phyloP scores from a whole-genome alignment of 2,113 vertebrate genomes.

The Zapus hudsonius region DNA sequence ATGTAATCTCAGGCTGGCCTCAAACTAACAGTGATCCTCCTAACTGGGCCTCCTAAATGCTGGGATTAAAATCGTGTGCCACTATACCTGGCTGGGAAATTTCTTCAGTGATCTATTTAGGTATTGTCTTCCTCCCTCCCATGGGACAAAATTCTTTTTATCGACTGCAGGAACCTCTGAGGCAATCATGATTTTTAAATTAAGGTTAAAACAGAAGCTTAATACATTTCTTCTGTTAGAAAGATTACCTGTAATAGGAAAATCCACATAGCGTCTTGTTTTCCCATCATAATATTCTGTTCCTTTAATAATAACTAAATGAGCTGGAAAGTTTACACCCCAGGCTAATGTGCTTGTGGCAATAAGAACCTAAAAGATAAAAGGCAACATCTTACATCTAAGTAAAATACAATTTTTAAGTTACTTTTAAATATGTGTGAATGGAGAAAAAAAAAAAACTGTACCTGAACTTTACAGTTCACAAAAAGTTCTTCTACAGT shows the following conservation, averaged over 20 bases:
- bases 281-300: conserved; percentile 98
- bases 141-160: neutral
- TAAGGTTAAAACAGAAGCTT: conserved; percentile 49
- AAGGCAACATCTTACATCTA: conserved; percentile 65
- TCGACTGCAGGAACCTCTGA: neutral
- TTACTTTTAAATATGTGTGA: conserved; percentile 62
- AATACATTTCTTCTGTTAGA: conserved; percentile 40
- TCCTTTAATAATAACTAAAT: conserved; percentile 98
- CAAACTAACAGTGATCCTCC: no score
- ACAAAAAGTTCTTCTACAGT: conserved; percentile 98
- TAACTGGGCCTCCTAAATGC: no score
- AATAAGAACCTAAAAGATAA: conserved; percentile 93
- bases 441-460: neutral
- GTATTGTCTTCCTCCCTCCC: neutral
- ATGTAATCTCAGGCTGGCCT: no score
- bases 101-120: no score
- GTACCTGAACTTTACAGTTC: conserved; percentile 98
- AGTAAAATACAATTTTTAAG: conserved; percentile 73
- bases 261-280: conserved; percentile 97
- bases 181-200: neutral
- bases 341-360: conserved; percentile 98
- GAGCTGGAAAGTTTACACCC: conserved; percentile 99
- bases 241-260: conserved; percentile 96
- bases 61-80: no score
- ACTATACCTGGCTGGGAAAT: no score